Percentiles rank a stretch among this genome's conserved stretches.
Conservation (phyloP, 2,113 vertebrate species). For the Paraplagusia blochii region DNA sequence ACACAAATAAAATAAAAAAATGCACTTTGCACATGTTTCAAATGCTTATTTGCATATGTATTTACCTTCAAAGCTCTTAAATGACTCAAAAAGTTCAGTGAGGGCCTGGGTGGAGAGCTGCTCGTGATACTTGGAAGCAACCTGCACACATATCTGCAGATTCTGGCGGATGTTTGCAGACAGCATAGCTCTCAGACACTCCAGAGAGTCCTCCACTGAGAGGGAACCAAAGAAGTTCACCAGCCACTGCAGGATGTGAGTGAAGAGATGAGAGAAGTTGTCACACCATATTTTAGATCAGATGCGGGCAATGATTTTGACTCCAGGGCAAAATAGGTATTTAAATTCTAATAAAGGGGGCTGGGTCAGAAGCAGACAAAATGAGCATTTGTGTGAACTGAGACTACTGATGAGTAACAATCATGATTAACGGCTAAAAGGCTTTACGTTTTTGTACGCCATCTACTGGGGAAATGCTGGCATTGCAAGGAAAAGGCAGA, state of each 20-base stretch:
- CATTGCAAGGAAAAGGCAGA: too few species aligned
- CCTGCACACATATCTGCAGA: conserved; percentile 98
- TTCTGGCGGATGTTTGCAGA: conserved; percentile 99
- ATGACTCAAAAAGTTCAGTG: conserved; percentile 97
- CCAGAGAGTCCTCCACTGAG: conserved; percentile 96
- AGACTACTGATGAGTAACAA: too few species aligned
- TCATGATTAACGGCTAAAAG: too few species aligned
- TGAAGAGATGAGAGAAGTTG: too few species aligned
- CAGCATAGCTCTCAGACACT: conserved; percentile 96
- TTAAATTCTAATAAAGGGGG: too few species aligned
- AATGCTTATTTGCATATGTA: neutral
- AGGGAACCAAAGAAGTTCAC: conserved; percentile 98
- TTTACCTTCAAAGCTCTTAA: conserved; percentile 98
- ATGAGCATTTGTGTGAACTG: too few species aligned
- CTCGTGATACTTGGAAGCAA: conserved; percentile 97
- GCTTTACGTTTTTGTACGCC: too few species aligned
- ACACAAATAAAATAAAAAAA: neutral
- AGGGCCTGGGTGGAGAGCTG: conserved; percentile 94
- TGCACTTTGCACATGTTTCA: neutral
- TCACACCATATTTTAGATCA: too few species aligned
- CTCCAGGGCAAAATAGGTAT: too few species aligned
- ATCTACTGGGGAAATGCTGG: too few species aligned
- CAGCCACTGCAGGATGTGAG: conserved; percentile 82
- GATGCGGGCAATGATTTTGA: too few species aligned
- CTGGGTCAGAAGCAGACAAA: too few species aligned